A percentile compares a stretch with the other conserved stretches of the same genome.
These are phyloP conservation scores for Zaprionus africanus DNA, from an alignment of 1,140 invertebrate genomes.

Conservation along the genomic window DNA sequence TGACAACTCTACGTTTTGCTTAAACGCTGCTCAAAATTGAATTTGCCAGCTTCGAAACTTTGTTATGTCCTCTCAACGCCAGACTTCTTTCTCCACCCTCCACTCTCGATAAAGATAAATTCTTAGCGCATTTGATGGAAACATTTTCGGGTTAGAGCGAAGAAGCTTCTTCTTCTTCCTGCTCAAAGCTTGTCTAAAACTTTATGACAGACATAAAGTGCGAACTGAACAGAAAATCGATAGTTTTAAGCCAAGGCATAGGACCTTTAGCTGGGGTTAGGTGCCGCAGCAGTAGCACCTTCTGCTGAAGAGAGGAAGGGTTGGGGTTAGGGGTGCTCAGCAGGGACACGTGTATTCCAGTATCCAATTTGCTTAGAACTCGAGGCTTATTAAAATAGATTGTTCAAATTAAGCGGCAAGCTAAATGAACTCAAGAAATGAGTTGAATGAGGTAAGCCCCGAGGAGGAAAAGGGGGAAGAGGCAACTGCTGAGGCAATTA, in stretches of 20 bases:
- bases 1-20: background rate
- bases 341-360: background rate
- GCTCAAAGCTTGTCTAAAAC: constrained; percentile 30
- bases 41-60: background rate
- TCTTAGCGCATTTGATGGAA: constrained; percentile 11
- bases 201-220: constrained; percentile 34
- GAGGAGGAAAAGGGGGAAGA: background rate
- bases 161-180: background rate
- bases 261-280: constrained; percentile 10
- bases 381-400: constrained; percentile 78
- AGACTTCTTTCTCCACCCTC: background rate
- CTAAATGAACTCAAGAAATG: constrained; percentile 51
- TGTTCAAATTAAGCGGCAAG: constrained; percentile 65
- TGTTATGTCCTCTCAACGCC: background rate
- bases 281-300: background rate
- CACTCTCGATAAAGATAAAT: background rate
- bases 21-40: background rate
- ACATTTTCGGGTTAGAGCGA: background rate
- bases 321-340: background rate
- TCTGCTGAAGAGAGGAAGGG: no score
- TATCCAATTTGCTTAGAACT: constrained; percentile 61
- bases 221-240: constrained; percentile 40
- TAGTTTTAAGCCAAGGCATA: constrained; percentile 31
- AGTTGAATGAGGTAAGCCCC: constrained; percentile 31
- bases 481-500: constrained; percentile 60